Conservation (phyloP, 2,888 invertebrate genomes). For the Drosophila niveifrons region DNA sequence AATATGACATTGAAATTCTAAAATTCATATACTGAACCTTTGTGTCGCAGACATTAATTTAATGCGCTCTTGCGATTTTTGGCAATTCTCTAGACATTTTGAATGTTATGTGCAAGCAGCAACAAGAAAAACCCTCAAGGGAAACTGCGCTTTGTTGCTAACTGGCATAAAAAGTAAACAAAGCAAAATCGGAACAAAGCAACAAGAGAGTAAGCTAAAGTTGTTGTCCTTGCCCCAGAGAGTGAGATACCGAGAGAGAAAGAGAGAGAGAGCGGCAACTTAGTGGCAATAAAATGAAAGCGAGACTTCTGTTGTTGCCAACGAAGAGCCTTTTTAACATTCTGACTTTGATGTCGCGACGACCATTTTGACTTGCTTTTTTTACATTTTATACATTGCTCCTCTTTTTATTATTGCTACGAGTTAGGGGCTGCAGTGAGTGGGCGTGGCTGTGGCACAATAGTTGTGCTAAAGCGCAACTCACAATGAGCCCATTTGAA, state of each 20-base stretch:
- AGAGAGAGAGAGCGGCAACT: conserved; percentile 27
- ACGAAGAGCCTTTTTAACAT: conserved; percentile 25
- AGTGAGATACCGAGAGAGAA: conserved; percentile 59
- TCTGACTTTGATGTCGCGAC: conserved; percentile 43
- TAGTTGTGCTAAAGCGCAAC: conserved; percentile 54
- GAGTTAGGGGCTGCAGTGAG: not conserved
- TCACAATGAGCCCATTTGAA: conserved; percentile 58
- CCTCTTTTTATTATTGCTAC: conserved; percentile 22
- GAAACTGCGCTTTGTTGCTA: conserved; percentile 39
- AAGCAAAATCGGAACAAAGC: conserved; percentile 14
- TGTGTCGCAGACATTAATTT: conserved; percentile 3
- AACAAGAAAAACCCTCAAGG: conserved; percentile 30
- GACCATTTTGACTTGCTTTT: conserved; percentile 24
- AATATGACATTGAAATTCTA: not conserved
- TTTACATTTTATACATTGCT: conserved; percentile 9
- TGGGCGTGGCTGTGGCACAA: conserved; percentile 17
- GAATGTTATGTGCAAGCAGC: conserved; percentile 9
- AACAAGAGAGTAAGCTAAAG: not conserved
- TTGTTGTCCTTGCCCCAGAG: conserved; percentile 52
- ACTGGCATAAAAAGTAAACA: conserved; percentile 37
- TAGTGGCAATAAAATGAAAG: conserved; percentile 64
- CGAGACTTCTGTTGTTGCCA: conserved; percentile 35
- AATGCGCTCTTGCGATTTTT: conserved; percentile 1
- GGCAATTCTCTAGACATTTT: conserved; percentile 18
- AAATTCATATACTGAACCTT: not conserved